phyloP scores from a whole-genome alignment of 2,797 vertebrate genomes.

The Pseudomugil gertrudae region DNA sequence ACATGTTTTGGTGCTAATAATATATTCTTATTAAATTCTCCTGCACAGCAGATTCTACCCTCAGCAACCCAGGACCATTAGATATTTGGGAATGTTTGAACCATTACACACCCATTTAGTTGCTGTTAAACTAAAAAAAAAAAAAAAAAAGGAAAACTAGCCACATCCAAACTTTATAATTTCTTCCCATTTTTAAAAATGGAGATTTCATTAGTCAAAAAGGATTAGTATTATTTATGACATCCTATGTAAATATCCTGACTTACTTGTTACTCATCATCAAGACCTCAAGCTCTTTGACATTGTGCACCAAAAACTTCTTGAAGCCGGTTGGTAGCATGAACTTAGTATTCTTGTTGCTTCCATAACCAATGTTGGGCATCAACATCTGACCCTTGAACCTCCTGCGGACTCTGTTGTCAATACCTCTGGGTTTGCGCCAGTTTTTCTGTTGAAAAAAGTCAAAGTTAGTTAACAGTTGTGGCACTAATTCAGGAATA shows the following conservation, averaged over 20 bases:
- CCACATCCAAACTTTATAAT: neutral
- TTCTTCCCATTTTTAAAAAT: neutral
- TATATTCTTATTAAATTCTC: too few species aligned
- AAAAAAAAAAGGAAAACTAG: too few species aligned
- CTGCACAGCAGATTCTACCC: too few species aligned
- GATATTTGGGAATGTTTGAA: too few species aligned
- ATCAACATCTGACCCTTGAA: conserved; percentile 99
- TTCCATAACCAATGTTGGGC: conserved; percentile 98
- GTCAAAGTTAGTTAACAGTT: neutral
- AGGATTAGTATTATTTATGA: neutral
- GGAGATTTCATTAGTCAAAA: neutral
- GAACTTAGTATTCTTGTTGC: conserved; percentile 98
- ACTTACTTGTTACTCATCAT: conserved; percentile 99
- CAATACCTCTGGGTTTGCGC: conserved; percentile 98
- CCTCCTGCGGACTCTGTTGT: conserved; percentile 95
- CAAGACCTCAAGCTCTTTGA: conserved; percentile 96
- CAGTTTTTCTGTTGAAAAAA: conserved; percentile 88
- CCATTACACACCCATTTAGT: too few species aligned
- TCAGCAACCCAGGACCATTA: too few species aligned
- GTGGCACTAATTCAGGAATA: neutral
- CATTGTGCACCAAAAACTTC: conserved; percentile 96
- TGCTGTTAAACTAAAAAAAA: too few species aligned
- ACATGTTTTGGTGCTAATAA: too few species aligned
- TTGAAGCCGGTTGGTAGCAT: conserved; percentile 95
- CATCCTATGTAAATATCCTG: too few species aligned